These are phyloP conservation scores for Halocaridina rubra DNA, from an alignment of 2,888 invertebrate species.

Conservation along the genomic window DNA sequence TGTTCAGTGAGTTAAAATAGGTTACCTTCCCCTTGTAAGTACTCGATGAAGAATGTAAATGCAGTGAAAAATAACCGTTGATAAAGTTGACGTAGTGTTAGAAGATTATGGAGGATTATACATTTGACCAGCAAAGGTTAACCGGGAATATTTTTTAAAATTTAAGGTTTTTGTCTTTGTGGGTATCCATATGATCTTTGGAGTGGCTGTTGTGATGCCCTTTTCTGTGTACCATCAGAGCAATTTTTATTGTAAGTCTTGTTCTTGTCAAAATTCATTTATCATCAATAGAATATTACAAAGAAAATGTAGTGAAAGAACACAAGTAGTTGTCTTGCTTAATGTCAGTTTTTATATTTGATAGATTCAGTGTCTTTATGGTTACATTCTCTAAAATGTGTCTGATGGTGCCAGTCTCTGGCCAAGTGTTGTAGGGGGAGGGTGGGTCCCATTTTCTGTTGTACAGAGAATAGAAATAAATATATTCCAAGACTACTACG, in stretches of 20 bases:
- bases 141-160: not conserved
- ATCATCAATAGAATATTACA: not conserved
- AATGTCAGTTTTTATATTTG: conserved; percentile 15
- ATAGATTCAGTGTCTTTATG: conserved; percentile 13
- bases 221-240: conserved; percentile 11
- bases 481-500: not conserved
- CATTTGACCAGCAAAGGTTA: not conserved
- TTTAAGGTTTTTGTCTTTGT: not conserved
- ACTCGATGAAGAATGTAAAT: not conserved
- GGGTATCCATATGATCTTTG: too few species aligned
- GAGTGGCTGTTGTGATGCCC: not conserved
- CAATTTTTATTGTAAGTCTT: not conserved
- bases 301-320: not conserved
- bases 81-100: too few species aligned
- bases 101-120: too few species aligned
- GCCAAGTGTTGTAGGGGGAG: not conserved
- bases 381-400: too few species aligned
- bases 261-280: conserved; percentile 12
- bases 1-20: not conserved
- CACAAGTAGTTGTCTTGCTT: not conserved
- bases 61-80: too few species aligned
- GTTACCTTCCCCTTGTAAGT: not conserved
- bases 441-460: not conserved
- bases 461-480: not conserved
- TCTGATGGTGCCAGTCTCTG: not conserved